phyloP scores from a whole-genome alignment of 1,140 invertebrate species.

The Rhizoglyphus robini region DNA sequence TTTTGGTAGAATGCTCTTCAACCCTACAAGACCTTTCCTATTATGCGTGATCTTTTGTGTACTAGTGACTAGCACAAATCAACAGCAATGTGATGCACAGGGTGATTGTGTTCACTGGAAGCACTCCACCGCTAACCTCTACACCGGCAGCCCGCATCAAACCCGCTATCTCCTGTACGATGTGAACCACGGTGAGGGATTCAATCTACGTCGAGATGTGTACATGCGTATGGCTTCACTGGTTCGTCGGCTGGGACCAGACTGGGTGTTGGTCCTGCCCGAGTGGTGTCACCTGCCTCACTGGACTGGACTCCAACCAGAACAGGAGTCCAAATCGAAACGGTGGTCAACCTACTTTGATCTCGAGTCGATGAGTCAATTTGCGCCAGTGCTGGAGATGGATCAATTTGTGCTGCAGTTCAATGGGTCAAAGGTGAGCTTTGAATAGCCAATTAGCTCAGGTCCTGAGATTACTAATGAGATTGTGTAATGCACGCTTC shows the following conservation, averaged over 20 bases:
- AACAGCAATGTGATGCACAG: no score
- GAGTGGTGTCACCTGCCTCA: conserved; percentile 81
- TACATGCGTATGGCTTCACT: conserved; percentile 79
- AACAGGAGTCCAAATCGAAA: conserved; percentile 39
- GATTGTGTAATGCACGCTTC: no score
- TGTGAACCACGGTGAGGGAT: conserved; percentile 85
- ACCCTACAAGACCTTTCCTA: no score
- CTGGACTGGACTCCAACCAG: conserved; percentile 49
- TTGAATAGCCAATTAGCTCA: no score
- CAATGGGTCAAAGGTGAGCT: no score
- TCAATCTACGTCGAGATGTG: conserved; percentile 89
- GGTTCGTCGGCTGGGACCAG: conserved; percentile 47
- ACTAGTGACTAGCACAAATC: no score
- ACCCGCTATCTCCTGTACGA: conserved; percentile 75
- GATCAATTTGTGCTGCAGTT: conserved; percentile 68
- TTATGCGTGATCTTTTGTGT: no score
- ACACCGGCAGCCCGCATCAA: no score
- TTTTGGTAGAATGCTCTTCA: no score
- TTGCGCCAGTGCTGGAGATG: conserved; percentile 75
- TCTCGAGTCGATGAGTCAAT: conserved; percentile 55
- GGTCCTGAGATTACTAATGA: no score
- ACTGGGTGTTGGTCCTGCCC: conserved; percentile 53
- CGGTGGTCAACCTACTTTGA: conserved; percentile 81
- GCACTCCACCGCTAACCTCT: no score
- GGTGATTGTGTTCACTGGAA: no score